Evolutionary conservation across 2,888 invertebrate genomes (phyloP), one percentile per base, ranked within the genome.

Genomic region (Automeris io): DNA sequence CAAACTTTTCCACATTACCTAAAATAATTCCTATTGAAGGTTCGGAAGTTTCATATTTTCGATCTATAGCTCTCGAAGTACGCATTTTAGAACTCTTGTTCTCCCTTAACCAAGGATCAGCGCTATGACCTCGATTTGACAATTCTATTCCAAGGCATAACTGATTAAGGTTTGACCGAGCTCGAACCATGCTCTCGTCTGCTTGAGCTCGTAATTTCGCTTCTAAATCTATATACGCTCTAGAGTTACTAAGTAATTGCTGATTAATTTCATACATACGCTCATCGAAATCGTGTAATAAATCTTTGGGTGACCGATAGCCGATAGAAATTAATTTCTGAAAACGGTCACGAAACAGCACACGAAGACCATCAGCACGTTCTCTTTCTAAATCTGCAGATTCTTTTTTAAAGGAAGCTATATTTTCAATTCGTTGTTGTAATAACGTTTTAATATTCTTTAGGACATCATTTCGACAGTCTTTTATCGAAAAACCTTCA

Each of bases 251-350:
- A 13, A 82, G 37, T 25, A 82, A 49, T 46, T 83, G 82, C 45
- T 82, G 77, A 52, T 83, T 83, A 3, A 77, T 62, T 37, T 72
- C 73, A 46, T 74, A 79, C n/a, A 69, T 67, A 13, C 54, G 64
- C 35, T 71, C 62, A 55, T 83, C 82, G 43, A 82, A 80, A 31
- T 78, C 70, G 34, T 78, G 70, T 8, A 82, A 45, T 35, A 82
- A 51, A 11, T 73, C 65, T 51, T 68, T 71, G 0, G 77, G 78
- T 13, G 72, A 46, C 40, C 44, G 53, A 37, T 74, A 64, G 2
- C 73, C 81, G 34, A 74, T 47, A 18, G 53, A 46, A 9, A 82
- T 52, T 2, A 78, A 48, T 7, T 54, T 58, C 37, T 73, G 72
- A 46, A 81, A 83, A 33, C 79, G 47, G 29, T 68, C 57, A 25